Evolutionary conservation across 2,888 invertebrate genomes (phyloP), one percentile per base, ranked within the genome.

Genomic region (Thyatira batis): DNA sequence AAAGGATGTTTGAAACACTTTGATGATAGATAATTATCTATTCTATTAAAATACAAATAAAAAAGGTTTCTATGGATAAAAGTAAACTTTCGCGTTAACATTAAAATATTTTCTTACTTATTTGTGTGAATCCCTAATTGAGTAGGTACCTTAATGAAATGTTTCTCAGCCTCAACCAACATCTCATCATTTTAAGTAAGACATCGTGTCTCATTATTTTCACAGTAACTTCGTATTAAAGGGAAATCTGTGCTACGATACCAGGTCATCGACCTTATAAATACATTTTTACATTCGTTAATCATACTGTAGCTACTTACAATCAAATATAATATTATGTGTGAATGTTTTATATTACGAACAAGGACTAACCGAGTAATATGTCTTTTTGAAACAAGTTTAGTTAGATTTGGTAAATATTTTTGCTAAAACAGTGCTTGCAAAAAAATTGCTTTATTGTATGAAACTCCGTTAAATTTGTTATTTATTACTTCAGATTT

Each of bases 251-350:
- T 13, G 33, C 5, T 17, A 17, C 17, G 1, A 39, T 39, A 39
- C 39, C 17, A 39, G 39, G 39, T 39, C 39, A 39, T 39, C 17
- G 39, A 39, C 39, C 17, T 39, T 11, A 13, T 8, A 8, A 39
- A 39, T 17, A 2, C 17, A 17, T 39, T 13, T 3, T 2, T 30
- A 30, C 33, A 39, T 39, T n/a, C 8, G 39, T 39, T 39, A 17
- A 39, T 39, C n/a, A 39, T 33, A 13, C 13, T 5, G 13, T 33
- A 33, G 45, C 53, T 50, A 55, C 46, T 46, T 43, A 13, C 27
- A 49, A 50, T 55, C 48, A 53, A 56, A 54, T 55, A 27, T 53
- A 45, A 46, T 10, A 17, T 28, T 20, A 27, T 28, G 17, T 27
- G 20, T 8, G 3, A 28, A 27, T 39, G 28, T 48, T n/a, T n/a